phyloP scores from a whole-genome alignment of 2,888 invertebrate species.

The Ophonus ardosiacus region DNA sequence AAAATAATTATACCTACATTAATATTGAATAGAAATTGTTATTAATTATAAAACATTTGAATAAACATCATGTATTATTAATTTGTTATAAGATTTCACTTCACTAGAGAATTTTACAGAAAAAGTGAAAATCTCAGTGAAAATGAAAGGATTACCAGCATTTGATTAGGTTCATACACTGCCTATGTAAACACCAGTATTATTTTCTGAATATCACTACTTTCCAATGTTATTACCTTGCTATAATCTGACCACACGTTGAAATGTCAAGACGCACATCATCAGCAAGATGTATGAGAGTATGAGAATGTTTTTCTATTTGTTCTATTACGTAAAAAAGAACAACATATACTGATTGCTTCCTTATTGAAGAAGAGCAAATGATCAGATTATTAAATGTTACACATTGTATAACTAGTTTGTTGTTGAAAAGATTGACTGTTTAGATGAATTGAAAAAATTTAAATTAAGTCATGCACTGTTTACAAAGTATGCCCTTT shows the following conservation, averaged over 20 bases:
- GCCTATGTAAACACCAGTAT: slow-evolving; percentile 28
- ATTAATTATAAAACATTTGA: slow-evolving; percentile 38
- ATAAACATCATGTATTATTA: slow-evolving; percentile 41
- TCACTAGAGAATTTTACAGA: slow-evolving; percentile 50
- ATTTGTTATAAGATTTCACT: slow-evolving; percentile 55
- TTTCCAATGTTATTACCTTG: slow-evolving; percentile 41
- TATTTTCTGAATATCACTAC: slow-evolving; percentile 48
- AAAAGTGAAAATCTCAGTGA: slow-evolving; percentile 51
- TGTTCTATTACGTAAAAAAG: slow-evolving; percentile 17
- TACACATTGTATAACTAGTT: slow-evolving; percentile 1
- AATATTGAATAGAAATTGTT: slow-evolving; percentile 47
- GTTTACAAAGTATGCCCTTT: not conserved
- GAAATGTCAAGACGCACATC: slow-evolving; percentile 43
- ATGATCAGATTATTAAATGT: slow-evolving; percentile 28
- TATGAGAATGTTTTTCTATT: not conserved
- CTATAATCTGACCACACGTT: slow-evolving; percentile 5
- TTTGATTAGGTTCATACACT: slow-evolving; percentile 26
- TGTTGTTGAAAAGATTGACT: too few relatives aligned
- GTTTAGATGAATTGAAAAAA: not conserved
- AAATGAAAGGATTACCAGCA: slow-evolving; percentile 52
- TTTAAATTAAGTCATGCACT: slow-evolving; percentile 17
- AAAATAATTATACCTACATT: slow-evolving; percentile 15
- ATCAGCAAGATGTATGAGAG: slow-evolving; percentile 29
- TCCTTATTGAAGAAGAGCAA: slow-evolving; percentile 33
- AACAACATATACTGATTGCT: slow-evolving; percentile 18